Evolutionary conservation across 2,888 invertebrate species (phyloP).

Genomic region (Heliconius erato): DNA sequence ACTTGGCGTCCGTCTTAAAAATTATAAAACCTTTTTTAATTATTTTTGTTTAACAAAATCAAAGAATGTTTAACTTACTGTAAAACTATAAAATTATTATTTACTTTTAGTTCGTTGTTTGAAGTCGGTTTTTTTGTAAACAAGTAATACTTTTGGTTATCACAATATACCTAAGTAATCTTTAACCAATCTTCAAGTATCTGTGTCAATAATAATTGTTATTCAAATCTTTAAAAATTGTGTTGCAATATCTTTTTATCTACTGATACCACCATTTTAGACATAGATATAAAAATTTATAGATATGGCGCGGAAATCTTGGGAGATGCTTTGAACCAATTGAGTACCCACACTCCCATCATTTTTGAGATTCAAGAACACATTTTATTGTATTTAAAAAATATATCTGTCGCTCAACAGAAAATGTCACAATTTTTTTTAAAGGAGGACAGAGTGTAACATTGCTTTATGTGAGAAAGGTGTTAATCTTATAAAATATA

Average conservation of each 20-base stretch:
- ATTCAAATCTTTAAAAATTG: constrained; percentile 8
- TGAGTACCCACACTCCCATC: neutral
- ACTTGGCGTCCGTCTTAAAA: too few species aligned
- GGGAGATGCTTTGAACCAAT: neutral
- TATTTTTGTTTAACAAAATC: too few species aligned
- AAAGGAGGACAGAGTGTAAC: too few species aligned
- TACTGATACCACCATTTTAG: constrained; percentile 21
- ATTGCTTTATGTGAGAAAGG: neutral
- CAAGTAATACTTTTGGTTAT: too few species aligned
- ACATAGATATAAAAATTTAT: constrained; percentile 1
- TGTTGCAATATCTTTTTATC: constrained; percentile 27
- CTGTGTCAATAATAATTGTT: constrained; percentile 8
- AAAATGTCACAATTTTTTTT: too few species aligned
- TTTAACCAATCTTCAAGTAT: neutral
- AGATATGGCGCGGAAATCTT: neutral
- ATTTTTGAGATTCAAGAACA: neutral
- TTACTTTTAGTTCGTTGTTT: too few species aligned
- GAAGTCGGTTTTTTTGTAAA: too few species aligned
- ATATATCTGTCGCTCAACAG: neutral
- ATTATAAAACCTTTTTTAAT: too few species aligned
- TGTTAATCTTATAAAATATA: neutral
- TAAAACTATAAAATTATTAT: too few species aligned
- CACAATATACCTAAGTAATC: neutral
- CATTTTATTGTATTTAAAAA: neutral
- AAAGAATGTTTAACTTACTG: too few species aligned